These are phyloP conservation scores for Ormyrus thymus DNA, from an alignment of 2,888 invertebrate genomes.

Conservation along the genomic window DNA sequence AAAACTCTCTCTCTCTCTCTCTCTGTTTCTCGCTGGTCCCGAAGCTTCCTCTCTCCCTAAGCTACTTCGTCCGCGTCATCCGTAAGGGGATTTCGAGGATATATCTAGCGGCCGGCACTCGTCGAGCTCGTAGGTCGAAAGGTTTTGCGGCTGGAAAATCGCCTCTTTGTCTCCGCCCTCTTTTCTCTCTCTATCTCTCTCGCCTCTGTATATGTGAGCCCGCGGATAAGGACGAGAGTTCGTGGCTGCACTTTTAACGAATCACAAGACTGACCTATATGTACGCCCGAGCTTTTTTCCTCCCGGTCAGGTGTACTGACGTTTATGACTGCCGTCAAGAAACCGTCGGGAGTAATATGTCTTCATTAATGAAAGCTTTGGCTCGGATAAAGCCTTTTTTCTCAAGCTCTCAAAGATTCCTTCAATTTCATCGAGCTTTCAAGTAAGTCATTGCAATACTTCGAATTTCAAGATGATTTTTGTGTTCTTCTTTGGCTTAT, in stretches of 20 bases:
- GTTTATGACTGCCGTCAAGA: too few relatives aligned
- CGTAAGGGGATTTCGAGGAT: conserved; percentile 60
- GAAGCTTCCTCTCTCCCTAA: background rate
- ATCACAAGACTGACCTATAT: background rate
- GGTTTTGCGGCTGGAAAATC: conserved; percentile 53
- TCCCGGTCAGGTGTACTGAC: too few relatives aligned
- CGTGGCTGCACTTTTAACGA: conserved; percentile 5
- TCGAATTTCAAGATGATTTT: too few relatives aligned
- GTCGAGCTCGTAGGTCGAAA: conserved; percentile 44
- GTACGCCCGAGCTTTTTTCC: background rate
- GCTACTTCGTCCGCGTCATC: conserved; percentile 51
- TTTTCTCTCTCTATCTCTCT: background rate
- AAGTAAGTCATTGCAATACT: too few relatives aligned
- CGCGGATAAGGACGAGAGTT: background rate
- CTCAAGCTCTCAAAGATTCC: too few relatives aligned
- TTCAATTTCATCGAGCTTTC: too few relatives aligned
- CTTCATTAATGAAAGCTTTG: too few relatives aligned
- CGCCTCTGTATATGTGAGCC: too few relatives aligned
- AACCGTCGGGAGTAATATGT: too few relatives aligned
- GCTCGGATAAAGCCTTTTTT: too few relatives aligned
- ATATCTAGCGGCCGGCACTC: conserved; percentile 46
- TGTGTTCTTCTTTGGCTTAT: background rate
- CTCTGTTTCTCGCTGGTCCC: background rate
- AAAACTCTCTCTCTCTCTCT: background rate
- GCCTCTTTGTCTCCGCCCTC: conserved; percentile 2